Percentiles rank a stretch among this genome's conserved stretches.
phyloP scores from a whole-genome alignment of 2,113 vertebrate genomes.

The Oryzias curvinotus region DNA sequence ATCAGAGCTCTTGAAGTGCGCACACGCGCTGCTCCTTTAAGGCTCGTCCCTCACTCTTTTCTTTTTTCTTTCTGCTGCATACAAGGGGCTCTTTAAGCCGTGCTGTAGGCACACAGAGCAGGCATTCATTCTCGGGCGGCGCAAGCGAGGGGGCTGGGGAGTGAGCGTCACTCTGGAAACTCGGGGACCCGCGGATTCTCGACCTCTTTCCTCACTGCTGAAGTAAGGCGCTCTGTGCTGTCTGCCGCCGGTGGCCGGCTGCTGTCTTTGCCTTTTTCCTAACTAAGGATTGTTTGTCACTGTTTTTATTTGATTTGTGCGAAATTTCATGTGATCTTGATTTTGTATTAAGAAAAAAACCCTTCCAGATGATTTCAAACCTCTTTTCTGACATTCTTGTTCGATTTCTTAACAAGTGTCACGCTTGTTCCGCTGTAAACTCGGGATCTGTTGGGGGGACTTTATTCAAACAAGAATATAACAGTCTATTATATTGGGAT shows the following conservation, averaged over 20 bases:
- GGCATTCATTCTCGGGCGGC: constrained; percentile 77
- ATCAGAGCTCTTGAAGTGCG: constrained; percentile 40
- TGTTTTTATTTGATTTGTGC: not conserved
- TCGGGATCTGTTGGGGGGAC: not conserved
- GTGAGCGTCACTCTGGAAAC: constrained; percentile 74
- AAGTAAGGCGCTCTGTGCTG: constrained; percentile 76
- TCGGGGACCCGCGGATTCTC: constrained; percentile 75
- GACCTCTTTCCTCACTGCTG: constrained; percentile 67
- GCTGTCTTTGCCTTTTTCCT: too few relatives aligned
- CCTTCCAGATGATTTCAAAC: not conserved
- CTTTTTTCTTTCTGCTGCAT: constrained; percentile 46
- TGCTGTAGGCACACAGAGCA: constrained; percentile 76
- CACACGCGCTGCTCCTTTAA: constrained; percentile 73
- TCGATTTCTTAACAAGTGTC: not conserved
- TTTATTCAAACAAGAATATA: not conserved
- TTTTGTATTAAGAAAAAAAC: too few relatives aligned
- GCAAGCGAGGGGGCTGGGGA: constrained; percentile 73
- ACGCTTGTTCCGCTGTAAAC: not conserved
- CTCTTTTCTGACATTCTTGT: not conserved
- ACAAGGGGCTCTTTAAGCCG: constrained; percentile 83
- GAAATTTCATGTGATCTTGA: too few relatives aligned
- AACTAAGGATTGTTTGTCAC: not conserved
- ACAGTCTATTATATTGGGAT: not conserved
- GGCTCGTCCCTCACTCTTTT: constrained; percentile 46
- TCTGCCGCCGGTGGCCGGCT: constrained; percentile 24